A percentile compares a stretch with the other conserved stretches of the same genome.
Evolutionary conservation across 2,797 vertebrate genomes (phyloP).

Genomic region (Epinephelus malabaricus): DNA sequence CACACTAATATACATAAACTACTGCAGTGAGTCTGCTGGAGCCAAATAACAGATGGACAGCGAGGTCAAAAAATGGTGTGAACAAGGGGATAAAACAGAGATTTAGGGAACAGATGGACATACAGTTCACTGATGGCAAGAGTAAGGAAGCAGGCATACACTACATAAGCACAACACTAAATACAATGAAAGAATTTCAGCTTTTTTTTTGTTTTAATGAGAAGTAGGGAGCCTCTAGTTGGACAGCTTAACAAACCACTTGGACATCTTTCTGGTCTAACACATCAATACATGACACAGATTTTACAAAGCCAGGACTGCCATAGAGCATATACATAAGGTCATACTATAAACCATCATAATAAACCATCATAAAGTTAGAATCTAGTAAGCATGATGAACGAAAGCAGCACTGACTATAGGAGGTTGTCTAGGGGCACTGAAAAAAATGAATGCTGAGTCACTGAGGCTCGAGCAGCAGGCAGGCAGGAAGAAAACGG

Average conservation of each 20-base stretch:
- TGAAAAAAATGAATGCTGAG: slow-evolving; percentile 67
- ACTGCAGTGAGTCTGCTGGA: slow-evolving; percentile 44
- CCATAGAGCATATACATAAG: not conserved
- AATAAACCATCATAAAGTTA: not conserved
- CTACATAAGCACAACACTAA: not conserved
- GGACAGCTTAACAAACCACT: not conserved
- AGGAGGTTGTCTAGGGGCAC: slow-evolving; percentile 35
- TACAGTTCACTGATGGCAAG: slow-evolving; percentile 12
- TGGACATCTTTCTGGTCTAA: not conserved
- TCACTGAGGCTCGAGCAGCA: slow-evolving; percentile 68
- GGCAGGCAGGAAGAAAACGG: slow-evolving; percentile 59
- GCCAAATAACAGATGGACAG: slow-evolving; percentile 56
- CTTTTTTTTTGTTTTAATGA: not conserved
- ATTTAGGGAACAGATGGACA: slow-evolving; percentile 40
- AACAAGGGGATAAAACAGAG: slow-evolving; percentile 30
- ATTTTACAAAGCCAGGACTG: not conserved
- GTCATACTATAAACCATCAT: not conserved
- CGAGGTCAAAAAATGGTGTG: slow-evolving; percentile 47
- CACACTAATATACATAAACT: slow-evolving; percentile 22
- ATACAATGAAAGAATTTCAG: not conserved
- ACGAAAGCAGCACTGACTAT: slow-evolving; percentile 25
- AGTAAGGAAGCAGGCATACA: not conserved
- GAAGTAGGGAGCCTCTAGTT: not conserved
- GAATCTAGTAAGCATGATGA: slow-evolving; percentile 5
- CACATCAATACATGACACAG: not conserved